Evolutionary conservation across 1,140 invertebrate genomes (phyloP), one percentile per base, ranked within the genome.

Genomic region (Grapholita molesta): DNA sequence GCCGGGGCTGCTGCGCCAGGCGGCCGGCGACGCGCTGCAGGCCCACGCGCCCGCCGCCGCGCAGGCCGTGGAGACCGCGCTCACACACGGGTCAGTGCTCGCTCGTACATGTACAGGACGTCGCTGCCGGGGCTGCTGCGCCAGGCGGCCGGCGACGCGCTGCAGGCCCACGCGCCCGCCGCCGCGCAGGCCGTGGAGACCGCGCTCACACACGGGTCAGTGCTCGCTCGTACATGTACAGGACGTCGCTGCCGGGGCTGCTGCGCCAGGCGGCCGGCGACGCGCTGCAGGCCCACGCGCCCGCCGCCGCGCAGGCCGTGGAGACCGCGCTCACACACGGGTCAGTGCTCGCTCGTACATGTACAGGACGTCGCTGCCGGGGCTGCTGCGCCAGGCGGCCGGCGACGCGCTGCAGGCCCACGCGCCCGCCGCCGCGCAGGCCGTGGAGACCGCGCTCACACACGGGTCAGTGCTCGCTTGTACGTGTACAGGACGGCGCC

Each of bases 361-460:
- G 35, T 42, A 3, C 9, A 2, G 35, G 3, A 42, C 78, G 24
- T 15, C 3, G 35, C 35, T 15, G 11, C 4, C 35, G 35, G 9
- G 9, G 35, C 35, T 15, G 35, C 4, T 15, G 80, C 83, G 68
- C 61, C 85, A 64, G 75, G 83, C 7, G 30, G 69, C 23, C 64
- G 83, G 67, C 80, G 82, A 30, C 57, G 64, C 28, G 80, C 78
- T 42, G n/a, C 9, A 42, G 35, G n/a, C 35, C 2, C 9, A 11
- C 21, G 67, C 79, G 25, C 71, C 77, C 66, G 70, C 80, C 25
- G 83, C 83, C 69, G 72, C 76, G 15, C 70, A 70, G 33, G 82
- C 84, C 64, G 65, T 89, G 7, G 81, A 86, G 64, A 73, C 68
- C 53, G 87, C 87, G 11, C 65, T 89, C 15, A 18, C 75, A 21